These are phyloP conservation scores for Rhabditoides inermis DNA, from an alignment of 2,888 invertebrate species.

Conservation along the genomic window DNA sequence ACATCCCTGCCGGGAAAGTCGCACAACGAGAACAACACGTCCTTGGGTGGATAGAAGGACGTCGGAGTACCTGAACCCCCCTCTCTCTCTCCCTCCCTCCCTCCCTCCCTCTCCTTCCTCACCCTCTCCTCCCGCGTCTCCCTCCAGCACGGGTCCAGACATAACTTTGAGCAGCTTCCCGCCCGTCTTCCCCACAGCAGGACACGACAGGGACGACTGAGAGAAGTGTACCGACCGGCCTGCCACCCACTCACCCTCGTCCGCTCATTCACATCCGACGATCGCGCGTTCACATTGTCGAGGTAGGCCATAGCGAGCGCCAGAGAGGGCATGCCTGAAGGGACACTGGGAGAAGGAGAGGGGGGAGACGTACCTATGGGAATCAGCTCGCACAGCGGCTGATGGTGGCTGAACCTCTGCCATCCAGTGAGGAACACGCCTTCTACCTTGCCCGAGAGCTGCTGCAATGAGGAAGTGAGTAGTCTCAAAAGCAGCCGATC, in stretches of 20 bases:
- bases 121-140: conserved; percentile 9
- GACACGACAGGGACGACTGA: conserved; percentile 4
- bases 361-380: no score
- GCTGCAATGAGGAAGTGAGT: conserved; percentile 6
- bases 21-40: conserved; percentile 12
- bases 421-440: conserved; percentile 51
- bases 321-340: conserved; percentile 47
- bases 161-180: no score
- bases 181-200: no score
- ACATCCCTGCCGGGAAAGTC: conserved; percentile 13
- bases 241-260: no score
- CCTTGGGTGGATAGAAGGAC: conserved; percentile 3
- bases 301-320: conserved; percentile 35
- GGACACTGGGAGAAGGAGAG: no score
- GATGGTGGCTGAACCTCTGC: conserved; percentile 56
- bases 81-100: no score
- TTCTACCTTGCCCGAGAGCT: conserved; percentile 12
- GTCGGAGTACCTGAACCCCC: background rate
- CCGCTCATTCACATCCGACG: background rate
- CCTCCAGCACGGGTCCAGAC: conserved; percentile 4
- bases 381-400: conserved; percentile 56
- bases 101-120: background rate
- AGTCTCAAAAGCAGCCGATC: background rate
- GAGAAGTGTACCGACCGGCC: no score
- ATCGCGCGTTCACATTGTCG: conserved; percentile 1